phyloP scores from a whole-genome alignment of 2,797 vertebrate genomes.

The Taenioides sp. region DNA sequence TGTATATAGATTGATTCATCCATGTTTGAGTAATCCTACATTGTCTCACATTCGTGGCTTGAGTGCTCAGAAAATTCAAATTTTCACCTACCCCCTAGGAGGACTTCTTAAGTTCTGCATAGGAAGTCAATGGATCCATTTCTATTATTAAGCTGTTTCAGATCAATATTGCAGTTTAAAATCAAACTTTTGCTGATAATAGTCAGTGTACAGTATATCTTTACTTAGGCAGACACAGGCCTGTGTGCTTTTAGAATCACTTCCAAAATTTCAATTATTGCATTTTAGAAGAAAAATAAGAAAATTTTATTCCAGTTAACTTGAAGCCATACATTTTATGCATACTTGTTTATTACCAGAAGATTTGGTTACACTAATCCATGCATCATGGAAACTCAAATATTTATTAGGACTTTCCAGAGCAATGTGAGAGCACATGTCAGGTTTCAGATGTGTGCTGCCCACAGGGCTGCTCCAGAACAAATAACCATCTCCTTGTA shows the following conservation, averaged over 20 bases:
- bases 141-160: not conserved
- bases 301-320: not conserved
- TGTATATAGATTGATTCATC: no score
- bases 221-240: not conserved
- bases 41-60: no score
- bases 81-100: not conserved
- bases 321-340: not conserved
- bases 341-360: not conserved
- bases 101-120: no score
- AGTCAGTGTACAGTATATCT: not conserved
- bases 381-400: slow-evolving; percentile 67
- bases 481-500: slow-evolving; percentile 65
- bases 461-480: slow-evolving; percentile 51
- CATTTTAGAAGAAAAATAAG: not conserved
- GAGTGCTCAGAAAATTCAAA: not conserved
- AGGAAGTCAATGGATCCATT: not conserved
- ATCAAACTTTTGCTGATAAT: no score
- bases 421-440: slow-evolving; percentile 63
- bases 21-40: no score
- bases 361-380: not conserved
- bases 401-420: slow-evolving; percentile 67
- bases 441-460: slow-evolving; percentile 53
- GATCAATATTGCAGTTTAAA: not conserved
- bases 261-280: not conserved
- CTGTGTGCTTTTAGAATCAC: not conserved